A percentile compares a stretch with the other conserved stretches of the same genome.
These are phyloP conservation scores for Cuculus canorus DNA, from an alignment of 2,797 vertebrate species.

Conservation along the genomic window DNA sequence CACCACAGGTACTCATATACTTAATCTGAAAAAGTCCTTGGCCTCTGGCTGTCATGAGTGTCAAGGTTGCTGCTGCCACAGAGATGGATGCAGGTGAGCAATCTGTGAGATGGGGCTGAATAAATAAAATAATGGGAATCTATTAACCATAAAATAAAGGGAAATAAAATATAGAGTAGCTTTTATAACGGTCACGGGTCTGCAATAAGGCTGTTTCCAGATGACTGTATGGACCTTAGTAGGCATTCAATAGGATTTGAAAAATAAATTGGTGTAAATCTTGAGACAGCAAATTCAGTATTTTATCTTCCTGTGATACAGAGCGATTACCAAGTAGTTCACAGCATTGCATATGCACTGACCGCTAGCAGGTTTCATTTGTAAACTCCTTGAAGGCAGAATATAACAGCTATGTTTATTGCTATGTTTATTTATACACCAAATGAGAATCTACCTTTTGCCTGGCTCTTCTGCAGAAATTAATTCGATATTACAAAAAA, in stretches of 20 bases:
- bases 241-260: not conserved
- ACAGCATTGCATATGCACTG: not conserved
- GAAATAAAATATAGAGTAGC: not conserved
- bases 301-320: not conserved
- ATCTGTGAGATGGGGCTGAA: not conserved
- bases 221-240: not conserved
- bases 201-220: not conserved
- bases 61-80: conserved; percentile 52
- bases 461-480: not conserved
- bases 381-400: not conserved
- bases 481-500: not conserved
- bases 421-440: not conserved
- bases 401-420: not conserved
- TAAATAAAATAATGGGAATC: conserved; percentile 32
- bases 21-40: conserved; percentile 54
- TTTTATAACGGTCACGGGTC: not conserved
- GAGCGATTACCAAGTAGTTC: not conserved
- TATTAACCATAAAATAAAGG: conserved; percentile 1
- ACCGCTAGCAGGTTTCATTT: not conserved
- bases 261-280: not conserved
- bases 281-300: not conserved
- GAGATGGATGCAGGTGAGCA: conserved; percentile 47
- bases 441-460: not conserved
- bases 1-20: not conserved
- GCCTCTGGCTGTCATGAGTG: conserved; percentile 5